Evolutionary conservation across 2,888 invertebrate species (phyloP), one percentile per base, ranked within the genome.

Genomic region (Enchytraeus crypticus): DNA sequence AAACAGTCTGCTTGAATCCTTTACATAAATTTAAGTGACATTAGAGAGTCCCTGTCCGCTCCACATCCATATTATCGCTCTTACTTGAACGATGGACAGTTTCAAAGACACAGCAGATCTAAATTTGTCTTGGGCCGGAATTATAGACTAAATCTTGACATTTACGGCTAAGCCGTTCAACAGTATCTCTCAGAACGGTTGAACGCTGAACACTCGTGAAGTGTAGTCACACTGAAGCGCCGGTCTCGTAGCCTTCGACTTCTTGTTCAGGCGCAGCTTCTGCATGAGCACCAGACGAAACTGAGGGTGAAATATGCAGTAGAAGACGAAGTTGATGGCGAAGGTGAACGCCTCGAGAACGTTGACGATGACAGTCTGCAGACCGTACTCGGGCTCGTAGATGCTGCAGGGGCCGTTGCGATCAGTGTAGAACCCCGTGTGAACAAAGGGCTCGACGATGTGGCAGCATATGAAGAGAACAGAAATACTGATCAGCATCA

Each of bases 401-500:
- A 51, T 21, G 45, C 51, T 51, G 57, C 60, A 61, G 21, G 5
- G 26, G 2, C 63, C 63, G 45, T 63, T 49, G 5, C 61, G n/a
- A 14, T 51, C 26, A 1, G 47, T 27, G 57, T 56, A 61, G 23
- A 63, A 26, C 3, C 45, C 56, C 3, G 51, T 8, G 51, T 55
- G 49, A n/a, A 47, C 5, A 46, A 63, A 61, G 8, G 63, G 56
- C 29, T 60, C 63, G n/a, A 53, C n/a, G 23, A 56, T 29, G 51
- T 63, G 59, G 34, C 58, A 58, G 46, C 45, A 1, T 3, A 61
- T 14, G 45, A 63, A 45, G 4, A 43, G 29, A 18, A 60, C 18
- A 27, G 58, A 53, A 27, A 63, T 55, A 23, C 51, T 51, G 21
- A 63, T 55, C 51, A 63, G 11, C 63, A 63, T 63, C 29, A 29